Base-by-base conservation (phyloP, 2,113 vertebrate genomes). In the Oreocharis arfaki region DNA sequence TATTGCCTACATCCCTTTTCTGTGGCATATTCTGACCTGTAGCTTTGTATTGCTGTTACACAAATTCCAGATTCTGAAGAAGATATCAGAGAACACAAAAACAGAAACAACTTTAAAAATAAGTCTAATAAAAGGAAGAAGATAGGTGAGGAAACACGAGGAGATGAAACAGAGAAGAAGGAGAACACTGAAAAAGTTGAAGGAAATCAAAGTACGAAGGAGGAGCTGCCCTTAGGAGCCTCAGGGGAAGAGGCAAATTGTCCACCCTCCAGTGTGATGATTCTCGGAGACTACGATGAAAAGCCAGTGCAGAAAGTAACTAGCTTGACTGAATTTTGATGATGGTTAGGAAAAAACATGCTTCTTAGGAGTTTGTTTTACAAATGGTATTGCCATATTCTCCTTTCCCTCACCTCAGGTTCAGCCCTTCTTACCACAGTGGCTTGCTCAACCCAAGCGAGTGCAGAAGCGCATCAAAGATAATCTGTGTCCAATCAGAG, bases 371-470 rank as follows among this genome's bases (percentile, higher is more conserved):
- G 21, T 30, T 56, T 42, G 3, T 67, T 93, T 90, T 13, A 14
- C 9, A 1, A 18, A 3, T 32, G 13, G 20, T 6, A 2, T 59
- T 79, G 76, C 16, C 21, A 16, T 5, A 2, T 20, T 78, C 16
- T 80, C 28, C 9, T 53, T 47, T 52, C 17, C 19, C 7, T 20
- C 30, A 1, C 4, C 14, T 80, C 92, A 99, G 99, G 99, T 99
- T 2, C 97, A 98, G 74, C 98, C 98, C 82, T 98, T 99, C 60
- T 90, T 99, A 42, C 99, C 99, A 0, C 96, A 97, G 27, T 99
- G 99, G 99, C 97, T 99, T 13, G 98, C 99, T 85, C 88, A 99
- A 59, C 99, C 99, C 10, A 98, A 98, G 30, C 85, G 97, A 16
- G 97, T 99, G 60, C 97, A 98, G 27, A 98, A 97, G 86, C 97